A percentile compares a stretch with the other conserved stretches of the same genome.
phyloP scores from a whole-genome alignment of 2,113 vertebrate species.

The Hemibates koningsi region DNA sequence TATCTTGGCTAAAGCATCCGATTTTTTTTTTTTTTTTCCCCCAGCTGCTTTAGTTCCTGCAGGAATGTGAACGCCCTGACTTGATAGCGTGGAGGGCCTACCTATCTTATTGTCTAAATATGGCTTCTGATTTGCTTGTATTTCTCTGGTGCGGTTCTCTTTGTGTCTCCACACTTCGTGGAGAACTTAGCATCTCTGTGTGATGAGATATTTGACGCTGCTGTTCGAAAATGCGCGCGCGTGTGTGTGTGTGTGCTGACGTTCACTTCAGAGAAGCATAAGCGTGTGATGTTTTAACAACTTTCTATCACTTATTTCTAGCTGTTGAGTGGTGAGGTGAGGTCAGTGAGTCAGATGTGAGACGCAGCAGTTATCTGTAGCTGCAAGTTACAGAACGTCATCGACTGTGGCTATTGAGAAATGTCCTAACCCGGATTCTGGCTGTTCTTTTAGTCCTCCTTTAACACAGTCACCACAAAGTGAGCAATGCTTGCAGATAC shows the following conservation, averaged over 20 bases:
- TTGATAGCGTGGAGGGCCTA: background rate
- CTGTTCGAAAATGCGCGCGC: background rate
- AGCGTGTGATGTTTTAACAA: background rate
- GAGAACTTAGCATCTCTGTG: background rate
- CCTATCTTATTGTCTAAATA: conserved; percentile 35
- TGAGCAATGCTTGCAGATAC: background rate
- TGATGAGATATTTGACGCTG: background rate
- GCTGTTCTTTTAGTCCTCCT: background rate
- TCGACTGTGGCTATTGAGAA: background rate
- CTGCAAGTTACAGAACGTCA: background rate
- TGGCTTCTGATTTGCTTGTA: background rate
- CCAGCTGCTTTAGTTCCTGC: background rate
- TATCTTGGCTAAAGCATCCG: conserved; percentile 8
- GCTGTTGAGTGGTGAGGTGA: background rate
- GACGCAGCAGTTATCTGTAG: background rate
- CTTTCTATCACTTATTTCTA: background rate
- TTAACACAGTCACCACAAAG: background rate
- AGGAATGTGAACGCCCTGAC: conserved; percentile 19
- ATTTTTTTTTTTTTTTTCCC: background rate
- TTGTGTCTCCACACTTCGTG: background rate
- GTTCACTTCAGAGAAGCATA: background rate
- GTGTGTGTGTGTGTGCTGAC: background rate
- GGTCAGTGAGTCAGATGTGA: conserved; percentile 4
- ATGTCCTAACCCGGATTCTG: background rate
- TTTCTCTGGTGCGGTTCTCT: background rate